phyloP scores from a whole-genome alignment of 2,888 invertebrate species.

The Tetramorium bicarinatum region DNA sequence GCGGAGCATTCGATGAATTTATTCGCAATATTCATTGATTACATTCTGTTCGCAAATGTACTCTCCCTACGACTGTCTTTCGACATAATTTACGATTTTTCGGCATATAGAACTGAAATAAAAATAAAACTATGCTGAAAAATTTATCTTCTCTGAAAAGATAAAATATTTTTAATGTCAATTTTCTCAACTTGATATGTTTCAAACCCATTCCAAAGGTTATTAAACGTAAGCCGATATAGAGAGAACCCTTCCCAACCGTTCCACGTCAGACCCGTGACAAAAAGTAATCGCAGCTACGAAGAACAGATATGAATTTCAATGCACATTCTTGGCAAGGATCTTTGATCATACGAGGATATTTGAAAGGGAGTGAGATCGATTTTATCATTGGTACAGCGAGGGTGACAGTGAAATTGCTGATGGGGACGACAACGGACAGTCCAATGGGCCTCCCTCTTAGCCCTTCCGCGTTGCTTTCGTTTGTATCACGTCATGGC shows the following conservation, averaged over 20 bases:
- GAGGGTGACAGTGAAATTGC: slow-evolving; percentile 65
- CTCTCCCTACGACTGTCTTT: background rate
- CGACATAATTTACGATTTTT: background rate
- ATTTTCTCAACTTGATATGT: background rate
- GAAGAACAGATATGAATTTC: slow-evolving; percentile 9
- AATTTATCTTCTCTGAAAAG: background rate
- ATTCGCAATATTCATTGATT: slow-evolving; percentile 46
- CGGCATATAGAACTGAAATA: background rate
- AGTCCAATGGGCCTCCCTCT: background rate
- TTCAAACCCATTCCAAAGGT: background rate
- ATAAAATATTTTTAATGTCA: background rate
- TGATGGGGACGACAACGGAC: background rate
- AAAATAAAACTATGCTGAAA: background rate
- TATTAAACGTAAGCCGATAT: slow-evolving; percentile 2
- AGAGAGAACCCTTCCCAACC: background rate
- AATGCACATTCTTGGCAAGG: slow-evolving; percentile 81
- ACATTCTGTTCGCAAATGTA: background rate
- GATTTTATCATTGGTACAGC: slow-evolving; percentile 75
- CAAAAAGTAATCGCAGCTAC: slow-evolving; percentile 15
- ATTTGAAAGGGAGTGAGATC: slow-evolving; percentile 83
- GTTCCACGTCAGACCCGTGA: background rate
- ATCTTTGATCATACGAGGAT: slow-evolving; percentile 85
- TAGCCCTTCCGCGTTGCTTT: background rate
- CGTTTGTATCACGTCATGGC: slow-evolving; percentile 16
- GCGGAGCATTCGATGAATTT: slow-evolving; percentile 24